phyloP scores from a whole-genome alignment of 2,113 vertebrate species.

The Podocnemis expansa region DNA sequence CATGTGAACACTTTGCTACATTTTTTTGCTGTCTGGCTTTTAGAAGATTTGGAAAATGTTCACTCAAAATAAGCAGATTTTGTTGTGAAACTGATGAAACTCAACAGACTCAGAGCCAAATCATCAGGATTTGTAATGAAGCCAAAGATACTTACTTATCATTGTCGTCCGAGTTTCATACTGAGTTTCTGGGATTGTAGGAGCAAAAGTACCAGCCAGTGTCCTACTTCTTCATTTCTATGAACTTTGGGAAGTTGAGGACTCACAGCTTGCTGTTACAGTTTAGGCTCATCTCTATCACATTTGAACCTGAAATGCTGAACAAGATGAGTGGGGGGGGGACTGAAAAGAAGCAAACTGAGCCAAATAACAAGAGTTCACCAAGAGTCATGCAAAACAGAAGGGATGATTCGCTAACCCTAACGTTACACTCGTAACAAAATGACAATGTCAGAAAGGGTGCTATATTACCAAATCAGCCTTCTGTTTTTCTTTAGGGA shows the following conservation, averaged over 20 bases:
- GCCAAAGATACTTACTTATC: background rate
- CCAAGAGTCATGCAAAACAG: background rate
- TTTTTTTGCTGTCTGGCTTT: background rate
- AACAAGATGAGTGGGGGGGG: background rate
- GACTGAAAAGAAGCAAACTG: background rate
- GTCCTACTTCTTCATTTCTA: background rate
- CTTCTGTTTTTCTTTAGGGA: background rate
- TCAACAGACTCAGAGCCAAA: background rate
- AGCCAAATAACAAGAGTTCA: background rate
- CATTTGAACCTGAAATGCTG: background rate
- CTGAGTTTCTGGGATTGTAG: background rate
- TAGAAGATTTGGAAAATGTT: background rate
- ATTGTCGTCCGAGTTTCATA: background rate
- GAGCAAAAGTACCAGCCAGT: background rate
- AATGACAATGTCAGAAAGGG: background rate
- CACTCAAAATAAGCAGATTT: background rate
- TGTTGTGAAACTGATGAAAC: background rate
- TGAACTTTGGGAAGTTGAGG: background rate
- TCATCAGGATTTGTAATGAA: background rate
- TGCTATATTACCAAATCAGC: background rate
- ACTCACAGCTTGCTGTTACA: background rate
- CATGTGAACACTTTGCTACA: background rate
- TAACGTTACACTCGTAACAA: background rate
- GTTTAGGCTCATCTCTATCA: background rate
- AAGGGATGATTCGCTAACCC: background rate